phyloP scores from a whole-genome alignment of 2,888 invertebrate species.

The Agonopterix alstromeriana region DNA sequence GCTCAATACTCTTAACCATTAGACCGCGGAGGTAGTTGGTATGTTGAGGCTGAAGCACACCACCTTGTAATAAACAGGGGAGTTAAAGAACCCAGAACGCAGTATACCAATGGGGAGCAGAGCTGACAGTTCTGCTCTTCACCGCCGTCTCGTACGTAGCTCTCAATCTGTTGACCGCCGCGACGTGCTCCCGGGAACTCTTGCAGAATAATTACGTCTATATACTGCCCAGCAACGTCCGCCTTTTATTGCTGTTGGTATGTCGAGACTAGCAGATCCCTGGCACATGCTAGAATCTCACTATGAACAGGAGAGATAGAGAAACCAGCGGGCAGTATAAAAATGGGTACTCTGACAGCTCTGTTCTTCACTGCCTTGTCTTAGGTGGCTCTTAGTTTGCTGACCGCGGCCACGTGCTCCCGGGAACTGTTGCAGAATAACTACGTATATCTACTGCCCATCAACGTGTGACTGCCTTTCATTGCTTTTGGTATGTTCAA shows the following conservation, averaged over 20 bases:
- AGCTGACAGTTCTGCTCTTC: too few species aligned
- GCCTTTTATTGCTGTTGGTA: too few species aligned
- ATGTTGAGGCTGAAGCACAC: conserved; percentile 14
- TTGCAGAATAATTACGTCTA: too few species aligned
- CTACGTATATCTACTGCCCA: conserved; percentile 93
- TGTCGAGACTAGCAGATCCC: too few species aligned
- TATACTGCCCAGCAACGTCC: too few species aligned
- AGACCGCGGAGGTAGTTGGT: too few species aligned
- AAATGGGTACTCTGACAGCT: conserved; percentile 93
- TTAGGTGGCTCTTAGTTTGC: conserved; percentile 87
- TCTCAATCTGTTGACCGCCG: too few species aligned
- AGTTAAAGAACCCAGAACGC: conserved; percentile 92
- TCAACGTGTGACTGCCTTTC: conserved; percentile 89
- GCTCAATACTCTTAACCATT: too few species aligned
- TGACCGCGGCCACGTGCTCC: conserved; percentile 91
- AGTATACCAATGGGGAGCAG: conserved; percentile 97
- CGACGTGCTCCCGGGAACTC: too few species aligned
- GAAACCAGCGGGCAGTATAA: conserved; percentile 95
- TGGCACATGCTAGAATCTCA: too few species aligned
- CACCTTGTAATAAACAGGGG: conserved; percentile 77
- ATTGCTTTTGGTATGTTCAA: conserved; percentile 87
- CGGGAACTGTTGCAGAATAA: conserved; percentile 87
- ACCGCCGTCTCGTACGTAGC: too few species aligned
- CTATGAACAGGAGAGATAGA: conserved; percentile 90
- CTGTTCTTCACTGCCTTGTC: conserved; percentile 90